Evolutionary conservation across 2,113 vertebrate species (phyloP).

Genomic region (Terrapene triunguis): DNA sequence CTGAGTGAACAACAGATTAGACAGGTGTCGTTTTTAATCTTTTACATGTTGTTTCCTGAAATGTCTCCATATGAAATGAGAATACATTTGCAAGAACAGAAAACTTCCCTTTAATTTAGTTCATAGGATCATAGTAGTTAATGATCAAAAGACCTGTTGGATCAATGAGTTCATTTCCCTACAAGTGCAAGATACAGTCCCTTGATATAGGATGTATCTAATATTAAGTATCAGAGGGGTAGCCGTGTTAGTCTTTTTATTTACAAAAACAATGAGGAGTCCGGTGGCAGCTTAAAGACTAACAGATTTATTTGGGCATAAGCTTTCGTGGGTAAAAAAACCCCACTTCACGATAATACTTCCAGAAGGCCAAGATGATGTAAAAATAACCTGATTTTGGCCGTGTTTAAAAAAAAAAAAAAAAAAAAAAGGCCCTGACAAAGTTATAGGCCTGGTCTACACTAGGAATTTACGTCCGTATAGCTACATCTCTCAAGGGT

Average conservation of each 20-base stretch:
- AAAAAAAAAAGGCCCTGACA: background rate
- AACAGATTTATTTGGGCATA: no score
- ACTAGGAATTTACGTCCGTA: background rate
- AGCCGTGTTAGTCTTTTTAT: no score
- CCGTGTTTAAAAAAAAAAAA: background rate
- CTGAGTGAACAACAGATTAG: background rate
- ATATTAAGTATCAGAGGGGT: no score
- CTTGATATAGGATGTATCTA: background rate
- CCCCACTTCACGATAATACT: no score
- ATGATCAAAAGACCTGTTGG: background rate
- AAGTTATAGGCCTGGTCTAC: background rate
- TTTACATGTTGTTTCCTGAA: background rate
- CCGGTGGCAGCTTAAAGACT: no score
- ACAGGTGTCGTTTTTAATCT: background rate
- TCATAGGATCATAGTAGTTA: background rate
- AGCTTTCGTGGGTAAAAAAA: no score
- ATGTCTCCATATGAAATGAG: background rate
- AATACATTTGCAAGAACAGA: background rate
- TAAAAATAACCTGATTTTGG: background rate
- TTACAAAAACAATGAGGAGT: no score
- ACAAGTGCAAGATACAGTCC: background rate
- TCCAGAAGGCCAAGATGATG: background rate
- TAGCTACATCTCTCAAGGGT: background rate
- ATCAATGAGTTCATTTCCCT: background rate
- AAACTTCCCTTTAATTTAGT: background rate